Evolutionary conservation across 2,797 vertebrate species (phyloP).

Genomic region (Smutsia gigantea): DNA sequence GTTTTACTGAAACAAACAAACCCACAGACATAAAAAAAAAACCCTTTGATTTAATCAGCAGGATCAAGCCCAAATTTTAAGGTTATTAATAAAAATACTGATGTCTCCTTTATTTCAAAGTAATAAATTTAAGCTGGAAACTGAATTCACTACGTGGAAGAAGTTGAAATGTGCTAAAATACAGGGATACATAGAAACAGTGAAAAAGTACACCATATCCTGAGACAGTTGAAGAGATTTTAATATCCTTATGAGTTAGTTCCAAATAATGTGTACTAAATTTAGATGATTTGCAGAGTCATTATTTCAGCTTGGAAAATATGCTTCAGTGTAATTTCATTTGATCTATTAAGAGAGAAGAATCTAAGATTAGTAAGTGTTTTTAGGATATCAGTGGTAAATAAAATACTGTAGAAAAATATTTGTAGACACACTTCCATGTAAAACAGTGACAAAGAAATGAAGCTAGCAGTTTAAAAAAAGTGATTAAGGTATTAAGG

Average conservation of each 20-base stretch:
- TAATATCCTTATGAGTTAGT: slow-evolving; percentile 6
- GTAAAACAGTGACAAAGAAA: neutral
- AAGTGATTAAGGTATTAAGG: neutral
- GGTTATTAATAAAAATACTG: slow-evolving; percentile 28
- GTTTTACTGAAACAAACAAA: neutral
- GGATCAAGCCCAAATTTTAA: neutral
- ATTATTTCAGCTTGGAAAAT: slow-evolving; percentile 38
- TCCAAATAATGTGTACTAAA: neutral
- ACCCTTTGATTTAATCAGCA: slow-evolving; percentile 20
- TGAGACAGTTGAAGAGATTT: neutral
- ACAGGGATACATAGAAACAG: neutral
- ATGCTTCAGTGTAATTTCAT: neutral
- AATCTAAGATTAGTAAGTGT: neutral
- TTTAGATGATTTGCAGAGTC: neutral
- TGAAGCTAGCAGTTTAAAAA: neutral
- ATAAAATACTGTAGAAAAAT: neutral
- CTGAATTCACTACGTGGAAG: neutral
- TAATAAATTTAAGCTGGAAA: neutral
- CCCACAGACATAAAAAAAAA: neutral
- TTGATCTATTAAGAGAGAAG: neutral
- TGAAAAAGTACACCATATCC: neutral
- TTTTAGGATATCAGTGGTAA: neutral
- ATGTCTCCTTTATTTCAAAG: neutral
- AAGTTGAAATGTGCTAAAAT: slow-evolving; percentile 12
- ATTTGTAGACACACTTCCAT: neutral